phyloP scores from a whole-genome alignment of 2,797 vertebrate species.

The Enteromius treurensis region DNA sequence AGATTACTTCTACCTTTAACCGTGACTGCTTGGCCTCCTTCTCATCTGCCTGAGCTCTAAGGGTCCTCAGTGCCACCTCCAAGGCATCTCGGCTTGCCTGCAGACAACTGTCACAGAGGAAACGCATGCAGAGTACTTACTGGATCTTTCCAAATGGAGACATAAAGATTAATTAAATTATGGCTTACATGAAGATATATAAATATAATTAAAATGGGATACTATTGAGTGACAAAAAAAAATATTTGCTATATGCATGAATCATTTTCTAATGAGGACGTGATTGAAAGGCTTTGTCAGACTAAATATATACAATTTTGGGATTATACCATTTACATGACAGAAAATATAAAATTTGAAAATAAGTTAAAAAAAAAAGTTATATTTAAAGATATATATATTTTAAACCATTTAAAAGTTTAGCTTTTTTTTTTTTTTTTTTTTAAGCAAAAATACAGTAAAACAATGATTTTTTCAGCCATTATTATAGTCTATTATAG shows the following conservation, averaged over 20 bases:
- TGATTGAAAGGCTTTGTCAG: background rate
- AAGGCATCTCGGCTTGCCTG: constrained; percentile 71
- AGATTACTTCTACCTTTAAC: constrained; percentile 29
- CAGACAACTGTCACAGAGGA: constrained; percentile 66
- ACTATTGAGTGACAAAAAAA: background rate
- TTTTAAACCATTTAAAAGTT: background rate
- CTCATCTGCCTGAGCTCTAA: constrained; percentile 65
- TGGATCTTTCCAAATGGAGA: background rate
- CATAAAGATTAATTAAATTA: constrained; percentile 3
- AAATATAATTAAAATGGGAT: background rate
- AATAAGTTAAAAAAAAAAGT: background rate
- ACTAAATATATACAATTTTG: background rate
- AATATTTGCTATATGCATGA: background rate
- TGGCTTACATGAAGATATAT: background rate
- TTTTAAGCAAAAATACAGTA: background rate
- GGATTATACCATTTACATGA: background rate
- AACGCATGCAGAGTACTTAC: background rate
- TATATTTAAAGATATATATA: background rate
- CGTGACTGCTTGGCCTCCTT: constrained; percentile 39
- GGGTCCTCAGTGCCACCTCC: constrained; percentile 70
- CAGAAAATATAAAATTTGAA: background rate
- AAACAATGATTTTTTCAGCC: background rate
- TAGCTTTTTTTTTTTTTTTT: too few relatives aligned
- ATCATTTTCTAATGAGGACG: background rate
- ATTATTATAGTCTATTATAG: background rate